phyloP scores from a whole-genome alignment of 2,113 vertebrate species.

The Syrrhaptes paradoxus region DNA sequence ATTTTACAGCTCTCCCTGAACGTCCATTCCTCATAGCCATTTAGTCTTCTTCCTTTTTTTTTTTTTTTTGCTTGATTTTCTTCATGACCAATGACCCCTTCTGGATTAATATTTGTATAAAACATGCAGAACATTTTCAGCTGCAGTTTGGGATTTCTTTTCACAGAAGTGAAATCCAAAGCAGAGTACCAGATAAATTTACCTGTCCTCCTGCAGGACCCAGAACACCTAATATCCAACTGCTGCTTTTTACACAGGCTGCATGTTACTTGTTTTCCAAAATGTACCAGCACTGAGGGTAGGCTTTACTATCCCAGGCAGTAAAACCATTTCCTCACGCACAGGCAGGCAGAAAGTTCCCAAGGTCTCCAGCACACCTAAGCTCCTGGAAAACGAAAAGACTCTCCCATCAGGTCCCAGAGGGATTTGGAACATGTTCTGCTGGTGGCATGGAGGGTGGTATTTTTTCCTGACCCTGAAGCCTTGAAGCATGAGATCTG shows the following conservation, averaged over 20 bases:
- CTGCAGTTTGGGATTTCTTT: background rate
- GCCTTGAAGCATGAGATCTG: slow-evolving; percentile 30
- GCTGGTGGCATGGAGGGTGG: background rate
- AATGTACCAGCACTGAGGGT: background rate
- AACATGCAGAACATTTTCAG: background rate
- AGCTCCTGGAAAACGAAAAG: background rate
- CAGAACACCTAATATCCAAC: background rate
- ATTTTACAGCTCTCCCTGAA: background rate
- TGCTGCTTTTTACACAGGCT: background rate
- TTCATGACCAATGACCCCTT: background rate
- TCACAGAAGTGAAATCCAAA: background rate
- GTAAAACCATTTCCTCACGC: background rate
- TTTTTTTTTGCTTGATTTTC: background rate
- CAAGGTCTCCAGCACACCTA: background rate
- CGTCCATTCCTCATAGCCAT: background rate
- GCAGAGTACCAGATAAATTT: background rate
- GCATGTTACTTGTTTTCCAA: background rate
- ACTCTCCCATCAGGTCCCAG: background rate
- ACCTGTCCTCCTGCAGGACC: background rate
- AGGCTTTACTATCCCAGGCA: background rate
- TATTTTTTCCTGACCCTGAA: slow-evolving; percentile 10
- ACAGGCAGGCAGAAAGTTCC: background rate
- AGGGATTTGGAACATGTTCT: background rate
- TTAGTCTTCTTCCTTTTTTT: background rate
- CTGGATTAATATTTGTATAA: background rate